A percentile compares a stretch with the other conserved stretches of the same genome.
Evolutionary conservation across 1,140 invertebrate genomes (phyloP).

Genomic region (Papilio xuthus): DNA sequence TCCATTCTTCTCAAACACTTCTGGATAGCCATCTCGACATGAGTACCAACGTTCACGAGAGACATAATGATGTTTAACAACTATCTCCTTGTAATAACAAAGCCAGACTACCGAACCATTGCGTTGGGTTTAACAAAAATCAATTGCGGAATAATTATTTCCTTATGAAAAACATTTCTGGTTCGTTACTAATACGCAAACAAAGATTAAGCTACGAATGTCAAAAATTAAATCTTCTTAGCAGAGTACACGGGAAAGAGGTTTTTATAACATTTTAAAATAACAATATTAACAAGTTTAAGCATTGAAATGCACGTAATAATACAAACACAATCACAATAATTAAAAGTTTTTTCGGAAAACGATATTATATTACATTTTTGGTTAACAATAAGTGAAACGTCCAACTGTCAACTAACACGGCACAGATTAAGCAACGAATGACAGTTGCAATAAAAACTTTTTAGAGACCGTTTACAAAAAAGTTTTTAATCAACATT

Average conservation of each 20-base stretch:
- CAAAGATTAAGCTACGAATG: background rate
- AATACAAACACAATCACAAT: background rate
- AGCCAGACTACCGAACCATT: conserved; percentile 22
- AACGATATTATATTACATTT: conserved; percentile 10
- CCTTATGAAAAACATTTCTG: conserved; percentile 38
- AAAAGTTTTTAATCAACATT: conserved; percentile 27
- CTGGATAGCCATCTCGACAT: conserved; percentile 52
- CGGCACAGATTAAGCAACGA: conserved; percentile 2
- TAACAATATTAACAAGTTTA: background rate
- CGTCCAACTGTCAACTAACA: conserved; percentile 9
- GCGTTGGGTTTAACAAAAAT: background rate
- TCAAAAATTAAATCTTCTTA: background rate
- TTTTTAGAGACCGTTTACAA: background rate
- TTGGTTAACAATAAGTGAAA: background rate
- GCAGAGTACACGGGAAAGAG: background rate
- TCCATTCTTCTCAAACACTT: conserved; percentile 60
- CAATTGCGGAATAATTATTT: conserved; percentile 30
- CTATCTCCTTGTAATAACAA: background rate
- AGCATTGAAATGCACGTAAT: background rate
- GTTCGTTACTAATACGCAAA: conserved; percentile 15
- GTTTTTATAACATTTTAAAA: conserved; percentile 19
- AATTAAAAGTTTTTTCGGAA: background rate
- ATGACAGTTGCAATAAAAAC: background rate
- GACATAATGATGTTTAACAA: conserved; percentile 45
- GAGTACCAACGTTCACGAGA: conserved; percentile 43